Evolutionary conservation across 2,797 vertebrate species (phyloP), one percentile per base, ranked within the genome.

Genomic region (Pelodytes ibericus): DNA sequence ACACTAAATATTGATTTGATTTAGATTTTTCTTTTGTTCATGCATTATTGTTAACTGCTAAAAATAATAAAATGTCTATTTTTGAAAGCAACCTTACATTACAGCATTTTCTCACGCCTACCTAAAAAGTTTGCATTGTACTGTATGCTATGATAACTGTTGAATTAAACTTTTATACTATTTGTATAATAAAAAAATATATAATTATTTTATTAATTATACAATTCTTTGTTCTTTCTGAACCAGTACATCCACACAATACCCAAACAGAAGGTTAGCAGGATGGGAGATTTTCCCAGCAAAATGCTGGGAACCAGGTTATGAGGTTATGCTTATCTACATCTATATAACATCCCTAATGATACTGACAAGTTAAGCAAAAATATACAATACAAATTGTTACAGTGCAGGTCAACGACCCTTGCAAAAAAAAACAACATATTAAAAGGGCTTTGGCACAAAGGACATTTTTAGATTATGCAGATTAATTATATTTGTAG

Each of bases 271-370:
- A 30, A 75, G 3, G 15, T 58, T 58, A 58, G 33, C 11, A 63
- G 47, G 11, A 15, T 49, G n/a, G 36, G 10, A 33, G 75, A 77
- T 65, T 74, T 85, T 83, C 65, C 80, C 25, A 72, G 68, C 85
- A 84, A 80, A 83, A 80, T 81, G 73, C 84, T 81, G 89, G 87
- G 88, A 90, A 91, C 84, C 72, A 80, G 80, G 70, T 74, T 71
- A 61, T 77, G 75, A 82, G 61, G 83, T 86, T 87, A 89, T 85
- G 86, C 87, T 88, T 91, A 90, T 90, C 88, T 87, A 71, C 80
- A 79, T 72, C 77, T 84, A 82, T 80, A 65, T 73, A 82, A 81
- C 62, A 84, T 83, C 76, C 81, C 47, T 75, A 87, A 85, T 81
- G 84, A 76, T 57, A 82, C 84, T 89, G 88, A 87, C 86, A 86